Evolutionary conservation across 2,113 vertebrate species (phyloP).

Genomic region (zebrafish (Danio rerio)): GRCz12tu NC_133189.1:53069001-53069500

Average conservation of each 20-base stretch:
- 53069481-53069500: conserved; percentile 14
- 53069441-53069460: conserved; percentile 15
- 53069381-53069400: conserved; percentile 36
- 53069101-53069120: conserved; percentile 51
- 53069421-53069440: conserved; percentile 27
- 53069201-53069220: conserved; percentile 50
- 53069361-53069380: conserved; percentile 74
- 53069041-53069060: no score
- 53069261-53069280: not conserved
- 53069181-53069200: conserved; percentile 46
- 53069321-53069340: conserved; percentile 63
- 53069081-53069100: not conserved
- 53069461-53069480: conserved; percentile 3
- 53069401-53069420: conserved; percentile 68
- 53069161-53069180: conserved; percentile 3
- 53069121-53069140: conserved; percentile 45
- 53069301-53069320: conserved; percentile 55
- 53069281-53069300: conserved; percentile 20
- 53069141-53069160: conserved; percentile 21
- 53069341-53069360: conserved; percentile 64
- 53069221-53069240: conserved; percentile 40
- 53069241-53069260: conserved; percentile 39
- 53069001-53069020: no score
- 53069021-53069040: no score
- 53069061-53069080: not conserved